Percentiles rank a stretch among this genome's conserved stretches.
phyloP scores from a whole-genome alignment of 2,113 vertebrate species.

The Maccullochella peelii region DNA sequence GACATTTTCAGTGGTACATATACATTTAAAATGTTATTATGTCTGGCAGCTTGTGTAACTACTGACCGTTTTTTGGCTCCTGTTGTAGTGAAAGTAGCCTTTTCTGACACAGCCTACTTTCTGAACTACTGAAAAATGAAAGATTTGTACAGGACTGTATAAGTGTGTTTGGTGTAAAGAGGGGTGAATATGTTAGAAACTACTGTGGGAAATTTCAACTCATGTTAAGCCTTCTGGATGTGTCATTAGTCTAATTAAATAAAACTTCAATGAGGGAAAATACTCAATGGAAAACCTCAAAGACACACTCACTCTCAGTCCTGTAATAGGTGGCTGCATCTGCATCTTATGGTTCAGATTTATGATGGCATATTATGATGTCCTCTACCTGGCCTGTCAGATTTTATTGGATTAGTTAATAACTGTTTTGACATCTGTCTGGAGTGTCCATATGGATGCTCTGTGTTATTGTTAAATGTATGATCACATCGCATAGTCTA shows the following conservation, averaged over 20 bases:
- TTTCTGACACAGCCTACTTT: background rate
- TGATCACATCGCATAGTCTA: background rate
- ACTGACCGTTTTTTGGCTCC: background rate
- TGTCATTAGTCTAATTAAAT: conserved; percentile 42
- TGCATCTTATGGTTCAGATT: conserved; percentile 24
- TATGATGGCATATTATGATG: conserved; percentile 18
- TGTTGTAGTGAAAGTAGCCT: background rate
- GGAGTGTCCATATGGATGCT: background rate
- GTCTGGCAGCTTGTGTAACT: conserved; percentile 31
- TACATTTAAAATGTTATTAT: conserved; percentile 2
- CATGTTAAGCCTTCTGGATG: background rate
- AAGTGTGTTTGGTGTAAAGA: background rate
- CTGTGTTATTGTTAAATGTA: background rate
- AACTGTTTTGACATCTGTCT: conserved; percentile 28
- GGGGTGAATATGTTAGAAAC: no score
- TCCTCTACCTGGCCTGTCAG: conserved; percentile 25
- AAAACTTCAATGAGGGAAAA: conserved; percentile 39
- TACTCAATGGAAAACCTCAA: conserved; percentile 23
- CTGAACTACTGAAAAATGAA: background rate
- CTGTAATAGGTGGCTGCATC: background rate
- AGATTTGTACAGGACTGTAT: background rate
- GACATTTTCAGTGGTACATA: conserved; percentile 35
- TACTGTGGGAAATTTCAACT: background rate
- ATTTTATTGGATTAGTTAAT: conserved; percentile 38
- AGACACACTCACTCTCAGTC: conserved; percentile 11